Percentiles rank a stretch among this genome's conserved stretches.
Evolutionary conservation across 2,113 vertebrate species (phyloP).

Genomic region (Callopanchax toddi): DNA sequence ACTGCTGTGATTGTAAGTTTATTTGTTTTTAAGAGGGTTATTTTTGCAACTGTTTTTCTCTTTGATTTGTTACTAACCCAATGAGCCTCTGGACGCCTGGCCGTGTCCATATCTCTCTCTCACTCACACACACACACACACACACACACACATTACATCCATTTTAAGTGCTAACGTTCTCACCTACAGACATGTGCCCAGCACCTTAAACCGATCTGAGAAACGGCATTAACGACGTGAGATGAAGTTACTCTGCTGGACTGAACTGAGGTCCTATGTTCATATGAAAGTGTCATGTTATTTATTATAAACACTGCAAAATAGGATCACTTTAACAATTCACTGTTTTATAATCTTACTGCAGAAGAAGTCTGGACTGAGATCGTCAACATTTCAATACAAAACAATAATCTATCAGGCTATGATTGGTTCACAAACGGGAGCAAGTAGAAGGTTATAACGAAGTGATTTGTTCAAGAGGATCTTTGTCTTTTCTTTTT

Average conservation of each 20-base stretch:
- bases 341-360: slow-evolving; percentile 33
- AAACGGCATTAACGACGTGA: slow-evolving; percentile 3
- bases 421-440: not conserved
- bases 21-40: slow-evolving; percentile 57
- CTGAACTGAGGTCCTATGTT: slow-evolving; percentile 35
- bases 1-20: slow-evolving; percentile 53
- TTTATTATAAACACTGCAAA: slow-evolving; percentile 57
- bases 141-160: slow-evolving; percentile 22
- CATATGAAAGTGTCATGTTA: slow-evolving; percentile 48
- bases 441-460: not conserved
- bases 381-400: not conserved
- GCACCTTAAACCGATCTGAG: slow-evolving; percentile 57
- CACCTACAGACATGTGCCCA: slow-evolving; percentile 19
- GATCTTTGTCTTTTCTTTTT: slow-evolving; percentile 23
- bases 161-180: not conserved
- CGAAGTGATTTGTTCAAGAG: slow-evolving; percentile 3
- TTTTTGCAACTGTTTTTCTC: slow-evolving; percentile 63
- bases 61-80: slow-evolving; percentile 65
- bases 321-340: slow-evolving; percentile 22
- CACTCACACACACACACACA: slow-evolving; percentile 29
- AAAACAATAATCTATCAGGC: not conserved
- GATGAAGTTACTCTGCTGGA: slow-evolving; percentile 11
- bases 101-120: slow-evolving; percentile 35
- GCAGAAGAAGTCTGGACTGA: not conserved
- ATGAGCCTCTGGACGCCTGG: slow-evolving; percentile 52